Evolutionary conservation across 2,888 invertebrate genomes (phyloP), one percentile per base, ranked within the genome.

Genomic region (Byasa hedistus): DNA sequence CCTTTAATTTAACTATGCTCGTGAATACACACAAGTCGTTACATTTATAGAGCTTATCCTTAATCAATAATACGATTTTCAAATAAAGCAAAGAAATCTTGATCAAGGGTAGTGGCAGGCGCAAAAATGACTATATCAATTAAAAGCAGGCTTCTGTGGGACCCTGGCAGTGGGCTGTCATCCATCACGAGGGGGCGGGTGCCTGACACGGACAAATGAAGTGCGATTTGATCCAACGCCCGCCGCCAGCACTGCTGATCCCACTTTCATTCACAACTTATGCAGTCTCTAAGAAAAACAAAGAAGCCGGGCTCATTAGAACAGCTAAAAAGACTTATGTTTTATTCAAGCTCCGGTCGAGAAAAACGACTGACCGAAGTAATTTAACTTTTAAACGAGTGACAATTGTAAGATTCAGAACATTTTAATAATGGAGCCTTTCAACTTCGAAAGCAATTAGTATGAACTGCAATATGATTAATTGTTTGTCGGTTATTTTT

Each of bases 141-240:
- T 89, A 89, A 89, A 88, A 84, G 82, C 78, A 75, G 81, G 81
- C 79, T 76, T 76, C 75, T 77, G 73, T 73, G 69, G 73, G 77
- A 76, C 73, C 73, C 71, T 74, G 76, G 77, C 79, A 73, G 76
- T 73, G 71, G 75, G 76, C 78, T 78, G 81, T 78, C 86, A 89
- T 90, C 87, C 82, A 89, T 91, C 89, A 91, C 81, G 73, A 73
- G 72, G 76, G 79, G 73, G 70, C 69, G 79, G 78, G 76, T 78
- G 70, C 74, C 78, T 87, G 91, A 90, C 90, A 79, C 80, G 84
- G 87, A 91, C 89, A 90, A 91, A 91, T 91, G 89, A 89, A 91
- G 84, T 89, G 84, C 87, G 86, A 91, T 91, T 87, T 87, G 86
- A 90, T 89, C 86, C 84, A 75, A 79, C 85, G 78, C 83, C 76